These are phyloP conservation scores for Pseudococcus viburni DNA, from an alignment of 2,888 invertebrate genomes.

Conservation along the genomic window DNA sequence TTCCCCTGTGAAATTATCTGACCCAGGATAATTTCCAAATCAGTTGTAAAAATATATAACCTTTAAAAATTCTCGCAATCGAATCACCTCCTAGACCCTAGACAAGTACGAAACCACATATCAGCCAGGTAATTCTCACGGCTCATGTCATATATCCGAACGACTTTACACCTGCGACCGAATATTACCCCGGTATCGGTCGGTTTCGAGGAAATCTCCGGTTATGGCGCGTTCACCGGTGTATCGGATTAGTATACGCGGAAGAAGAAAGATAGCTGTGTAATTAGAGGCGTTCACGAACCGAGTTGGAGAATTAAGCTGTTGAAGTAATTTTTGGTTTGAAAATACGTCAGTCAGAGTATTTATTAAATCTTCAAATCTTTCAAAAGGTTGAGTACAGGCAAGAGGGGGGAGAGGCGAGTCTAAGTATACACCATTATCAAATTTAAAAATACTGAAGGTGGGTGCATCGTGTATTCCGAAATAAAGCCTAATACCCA, in stretches of 20 bases:
- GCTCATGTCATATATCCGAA: too few relatives aligned
- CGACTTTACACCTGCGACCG: too few relatives aligned
- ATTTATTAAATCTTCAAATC: not conserved
- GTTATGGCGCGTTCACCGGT: not conserved
- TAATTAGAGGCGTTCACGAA: slow-evolving; percentile 16
- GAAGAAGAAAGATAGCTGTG: not conserved
- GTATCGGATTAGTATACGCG: not conserved
- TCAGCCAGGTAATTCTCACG: too few relatives aligned
- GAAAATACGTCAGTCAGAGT: not conserved
- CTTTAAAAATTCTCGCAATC: too few relatives aligned
- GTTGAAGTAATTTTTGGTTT: not conserved
- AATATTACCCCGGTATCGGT: too few relatives aligned
- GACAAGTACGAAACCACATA: too few relatives aligned
- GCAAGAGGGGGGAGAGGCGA: not conserved
- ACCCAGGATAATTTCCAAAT: too few relatives aligned
- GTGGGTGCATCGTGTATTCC: not conserved
- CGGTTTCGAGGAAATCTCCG: slow-evolving; percentile 4
- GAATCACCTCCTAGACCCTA: too few relatives aligned
- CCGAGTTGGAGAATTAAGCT: slow-evolving; percentile 1
- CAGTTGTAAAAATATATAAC: too few relatives aligned
- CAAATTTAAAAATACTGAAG: not conserved
- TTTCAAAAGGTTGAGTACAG: not conserved
- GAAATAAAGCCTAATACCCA: not conserved
- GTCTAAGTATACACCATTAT: not conserved
- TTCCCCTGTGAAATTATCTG: too few relatives aligned